Conservation (phyloP, 1,140 invertebrate species). For the Drosophila ercepeae region DNA sequence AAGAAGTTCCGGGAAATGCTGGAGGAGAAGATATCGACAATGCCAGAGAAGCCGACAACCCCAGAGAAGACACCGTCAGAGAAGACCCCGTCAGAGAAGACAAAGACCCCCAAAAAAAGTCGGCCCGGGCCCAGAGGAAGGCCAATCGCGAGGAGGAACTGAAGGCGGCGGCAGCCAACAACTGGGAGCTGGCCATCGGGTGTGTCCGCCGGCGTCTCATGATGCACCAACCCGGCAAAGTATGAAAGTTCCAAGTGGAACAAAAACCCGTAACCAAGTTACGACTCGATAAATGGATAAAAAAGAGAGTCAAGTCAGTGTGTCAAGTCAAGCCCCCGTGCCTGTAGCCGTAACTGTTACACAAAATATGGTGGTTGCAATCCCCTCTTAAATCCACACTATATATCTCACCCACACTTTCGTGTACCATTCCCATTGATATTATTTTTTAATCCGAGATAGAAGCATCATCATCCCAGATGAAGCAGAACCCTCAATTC, state of each 20-base stretch:
- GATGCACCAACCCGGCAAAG: background rate
- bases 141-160: background rate
- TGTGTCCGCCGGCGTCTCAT: background rate
- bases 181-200: constrained; percentile 8
- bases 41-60: background rate
- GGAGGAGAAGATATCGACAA: constrained; percentile 3
- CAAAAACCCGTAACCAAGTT: background rate
- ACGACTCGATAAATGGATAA: background rate
- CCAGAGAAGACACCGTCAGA: background rate
- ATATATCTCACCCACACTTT: background rate
- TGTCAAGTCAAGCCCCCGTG: too few relatives aligned
- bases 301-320: too few relatives aligned
- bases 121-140: background rate
- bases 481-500: background rate
- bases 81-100: background rate
- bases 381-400: background rate
- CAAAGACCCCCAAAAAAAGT: background rate
- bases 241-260: background rate
- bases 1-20: background rate
- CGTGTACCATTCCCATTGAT: background rate
- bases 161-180: background rate
- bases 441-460: background rate
- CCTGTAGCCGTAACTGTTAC: background rate
- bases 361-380: background rate
- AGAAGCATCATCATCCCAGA: background rate